A percentile compares a stretch with the other conserved stretches of the same genome.
Conservation (phyloP, 1,140 invertebrate species). For the Bombus terrestris region DNA sequence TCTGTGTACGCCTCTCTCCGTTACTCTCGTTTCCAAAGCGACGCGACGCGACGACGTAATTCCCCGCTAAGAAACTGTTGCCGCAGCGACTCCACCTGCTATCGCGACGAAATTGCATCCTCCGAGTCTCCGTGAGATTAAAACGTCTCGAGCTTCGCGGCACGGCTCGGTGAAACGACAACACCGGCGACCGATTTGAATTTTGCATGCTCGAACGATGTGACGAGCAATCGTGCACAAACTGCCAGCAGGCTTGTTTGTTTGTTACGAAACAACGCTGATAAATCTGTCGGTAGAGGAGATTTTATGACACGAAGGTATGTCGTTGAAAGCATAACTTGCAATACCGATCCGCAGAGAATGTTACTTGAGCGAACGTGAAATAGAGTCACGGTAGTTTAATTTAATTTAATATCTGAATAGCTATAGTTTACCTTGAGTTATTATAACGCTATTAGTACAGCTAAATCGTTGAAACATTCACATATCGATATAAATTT, state of each 20-base stretch:
- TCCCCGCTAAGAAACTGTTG: slow-evolving; percentile 40
- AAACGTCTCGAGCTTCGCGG: slow-evolving; percentile 56
- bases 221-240: slow-evolving; percentile 7
- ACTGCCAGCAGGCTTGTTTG: slow-evolving; percentile 8
- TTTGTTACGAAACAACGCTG: not conserved
- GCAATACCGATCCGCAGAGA: no score
- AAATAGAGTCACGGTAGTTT: not conserved
- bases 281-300: not conserved
- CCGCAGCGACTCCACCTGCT: slow-evolving; percentile 45
- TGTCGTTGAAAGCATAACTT: not conserved
- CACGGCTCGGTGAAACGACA: slow-evolving; percentile 11
- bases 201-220: slow-evolving; percentile 38
- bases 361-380: no score
- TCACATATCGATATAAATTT: not conserved
- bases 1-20: not conserved
- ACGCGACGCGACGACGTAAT: slow-evolving; percentile 36
- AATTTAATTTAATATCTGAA: not conserved
- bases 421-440: not conserved
- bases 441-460: not conserved
- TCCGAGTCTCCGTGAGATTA: slow-evolving; percentile 62
- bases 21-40: slow-evolving; percentile 15
- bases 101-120: slow-evolving; percentile 58
- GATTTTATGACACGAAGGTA: not conserved
- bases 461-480: not conserved
- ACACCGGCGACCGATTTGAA: slow-evolving; percentile 43